Conservation (phyloP, 64 coral and sea anemone species). For the Porites lutea region DNA sequence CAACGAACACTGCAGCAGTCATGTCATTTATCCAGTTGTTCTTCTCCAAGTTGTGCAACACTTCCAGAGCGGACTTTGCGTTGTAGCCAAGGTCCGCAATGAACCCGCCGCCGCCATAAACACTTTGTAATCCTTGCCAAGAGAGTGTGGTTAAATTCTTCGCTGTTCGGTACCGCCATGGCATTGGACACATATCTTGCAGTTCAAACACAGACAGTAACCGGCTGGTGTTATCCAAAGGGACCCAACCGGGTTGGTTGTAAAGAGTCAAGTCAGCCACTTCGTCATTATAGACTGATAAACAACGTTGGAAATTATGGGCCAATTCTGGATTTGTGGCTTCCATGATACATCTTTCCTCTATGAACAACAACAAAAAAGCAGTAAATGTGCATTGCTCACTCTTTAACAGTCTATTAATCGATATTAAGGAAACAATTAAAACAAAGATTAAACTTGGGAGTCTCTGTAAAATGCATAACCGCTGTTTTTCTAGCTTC, state of each 20-base stretch:
- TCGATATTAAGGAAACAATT: not conserved
- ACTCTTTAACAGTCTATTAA: not conserved
- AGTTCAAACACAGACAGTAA: conserved; percentile 38
- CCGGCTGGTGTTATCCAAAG: conserved; percentile 30
- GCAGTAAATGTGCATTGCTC: not conserved
- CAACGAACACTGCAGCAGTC: conserved; percentile 67
- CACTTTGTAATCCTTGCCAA: conserved; percentile 6
- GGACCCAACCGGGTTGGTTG: conserved; percentile 62
- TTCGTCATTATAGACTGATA: conserved; percentile 15
- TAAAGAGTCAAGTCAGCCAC: conserved; percentile 30
- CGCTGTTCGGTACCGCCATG: conserved; percentile 67
- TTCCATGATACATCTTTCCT: conserved; percentile 36
- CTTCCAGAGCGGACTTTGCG: conserved; percentile 2
- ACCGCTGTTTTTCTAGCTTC: too few relatives aligned
- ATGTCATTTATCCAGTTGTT: conserved; percentile 76
- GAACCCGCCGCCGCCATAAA: conserved; percentile 67
- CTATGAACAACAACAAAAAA: not conserved
- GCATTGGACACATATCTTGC: conserved; percentile 61
- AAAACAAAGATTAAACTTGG: too few relatives aligned
- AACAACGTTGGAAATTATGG: conserved; percentile 54
- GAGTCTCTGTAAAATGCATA: too few relatives aligned
- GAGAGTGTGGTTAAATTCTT: conserved; percentile 48
- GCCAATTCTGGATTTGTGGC: conserved; percentile 6
- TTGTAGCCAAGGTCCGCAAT: conserved; percentile 77
- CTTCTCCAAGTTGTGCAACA: conserved; percentile 27